These are phyloP conservation scores for Xestia sexstrigata DNA, from an alignment of 2,888 invertebrate genomes.

Conservation along the genomic window DNA sequence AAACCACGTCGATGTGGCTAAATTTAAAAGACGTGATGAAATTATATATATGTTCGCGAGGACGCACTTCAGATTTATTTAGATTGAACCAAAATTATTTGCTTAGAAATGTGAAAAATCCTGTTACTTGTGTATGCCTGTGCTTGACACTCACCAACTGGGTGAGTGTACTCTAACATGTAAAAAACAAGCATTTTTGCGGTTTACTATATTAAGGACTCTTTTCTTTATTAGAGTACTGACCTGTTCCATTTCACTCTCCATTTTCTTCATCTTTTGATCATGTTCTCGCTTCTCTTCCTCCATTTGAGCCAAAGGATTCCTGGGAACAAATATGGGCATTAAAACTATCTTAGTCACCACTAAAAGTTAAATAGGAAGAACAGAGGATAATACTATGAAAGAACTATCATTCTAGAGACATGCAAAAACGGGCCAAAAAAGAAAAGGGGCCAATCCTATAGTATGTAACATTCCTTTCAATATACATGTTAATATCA, in stretches of 20 bases:
- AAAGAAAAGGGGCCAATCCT: not conserved
- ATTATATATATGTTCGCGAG: not conserved
- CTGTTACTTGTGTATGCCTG: too few species aligned
- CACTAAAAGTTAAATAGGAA: not conserved
- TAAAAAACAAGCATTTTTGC: not conserved
- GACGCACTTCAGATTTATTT: not conserved
- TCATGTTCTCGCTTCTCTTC: conserved; percentile 99
- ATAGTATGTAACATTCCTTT: conserved; percentile 10
- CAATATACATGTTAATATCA: conserved; percentile 32
- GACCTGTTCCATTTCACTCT: conserved; percentile 98
- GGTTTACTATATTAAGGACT: not conserved
- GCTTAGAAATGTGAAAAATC: not conserved
- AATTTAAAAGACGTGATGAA: not conserved
- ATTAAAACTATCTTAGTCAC: conserved; percentile 30
- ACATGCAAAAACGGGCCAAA: conserved; percentile 56
- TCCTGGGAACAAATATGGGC: conserved; percentile 91
- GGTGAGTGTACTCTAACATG: not conserved
- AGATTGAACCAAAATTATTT: not conserved
- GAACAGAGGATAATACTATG: not conserved
- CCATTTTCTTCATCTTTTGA: conserved; percentile 99
- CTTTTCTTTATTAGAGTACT: conserved; percentile 15
- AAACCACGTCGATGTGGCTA: not conserved
- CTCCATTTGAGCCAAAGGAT: conserved; percentile 99
- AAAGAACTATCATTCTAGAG: conserved; percentile 38
- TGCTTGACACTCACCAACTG: not conserved